Evolutionary conservation across 2,888 invertebrate genomes (phyloP).

Genomic region (Ectemnius cavifrons): DNA sequence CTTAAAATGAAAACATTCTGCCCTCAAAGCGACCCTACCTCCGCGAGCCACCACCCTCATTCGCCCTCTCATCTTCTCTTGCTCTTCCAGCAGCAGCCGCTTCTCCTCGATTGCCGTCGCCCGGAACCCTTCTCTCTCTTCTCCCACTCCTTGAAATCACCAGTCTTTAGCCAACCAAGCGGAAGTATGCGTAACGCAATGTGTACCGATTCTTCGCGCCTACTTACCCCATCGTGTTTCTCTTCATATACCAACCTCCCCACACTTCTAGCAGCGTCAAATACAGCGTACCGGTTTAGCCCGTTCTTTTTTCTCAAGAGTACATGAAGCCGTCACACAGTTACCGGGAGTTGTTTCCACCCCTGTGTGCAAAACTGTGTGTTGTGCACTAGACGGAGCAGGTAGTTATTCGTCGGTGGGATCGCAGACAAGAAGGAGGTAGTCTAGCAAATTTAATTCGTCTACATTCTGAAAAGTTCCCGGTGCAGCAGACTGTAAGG

Average conservation of each 20-base stretch:
- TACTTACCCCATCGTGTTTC: neutral
- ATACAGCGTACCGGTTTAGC: neutral
- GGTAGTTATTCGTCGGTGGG: neutral
- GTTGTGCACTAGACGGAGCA: neutral
- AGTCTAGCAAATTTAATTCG: conserved; percentile 18
- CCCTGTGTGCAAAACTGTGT: neutral
- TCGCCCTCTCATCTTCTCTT: conserved; percentile 3
- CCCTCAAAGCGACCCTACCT: conserved; percentile 57
- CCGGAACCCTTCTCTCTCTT: conserved; percentile 18
- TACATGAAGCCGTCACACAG: neutral
- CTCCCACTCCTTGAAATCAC: conserved; percentile 29
- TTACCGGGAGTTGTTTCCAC: neutral
- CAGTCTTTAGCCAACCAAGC: conserved; percentile 16
- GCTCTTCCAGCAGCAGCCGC: conserved; percentile 4
- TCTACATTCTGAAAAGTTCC: conserved; percentile 2
- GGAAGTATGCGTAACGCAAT: conserved; percentile 24
- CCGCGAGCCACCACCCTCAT: conserved; percentile 27
- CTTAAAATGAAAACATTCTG: conserved; percentile 65
- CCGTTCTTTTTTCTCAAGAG: neutral
- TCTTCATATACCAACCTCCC: no score
- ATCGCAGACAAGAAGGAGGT: neutral
- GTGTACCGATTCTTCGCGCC: conserved; percentile 34
- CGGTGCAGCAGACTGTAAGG: neutral
- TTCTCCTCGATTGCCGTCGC: conserved; percentile 42
- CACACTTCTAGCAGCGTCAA: neutral